Conservation (phyloP, 2,888 invertebrate genomes). For the Tenthredo mesomela region DNA sequence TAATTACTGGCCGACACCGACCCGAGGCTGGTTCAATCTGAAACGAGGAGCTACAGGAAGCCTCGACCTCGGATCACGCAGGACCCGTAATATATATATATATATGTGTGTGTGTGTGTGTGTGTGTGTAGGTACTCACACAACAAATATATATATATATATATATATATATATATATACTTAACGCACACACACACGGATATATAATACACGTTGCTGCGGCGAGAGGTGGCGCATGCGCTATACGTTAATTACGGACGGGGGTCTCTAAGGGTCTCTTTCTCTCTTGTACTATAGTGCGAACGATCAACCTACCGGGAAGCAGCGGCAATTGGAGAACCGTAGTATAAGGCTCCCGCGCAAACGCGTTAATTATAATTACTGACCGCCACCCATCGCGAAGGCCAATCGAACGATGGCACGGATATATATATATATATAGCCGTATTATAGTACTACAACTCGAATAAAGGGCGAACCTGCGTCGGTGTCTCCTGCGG, state of each 20-base stretch:
- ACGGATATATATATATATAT: neutral
- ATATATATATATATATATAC: neutral
- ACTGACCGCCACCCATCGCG: conserved; percentile 67
- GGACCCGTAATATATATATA: neutral
- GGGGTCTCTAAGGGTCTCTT: neutral
- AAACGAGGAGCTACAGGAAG: neutral
- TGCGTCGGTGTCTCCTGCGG: neutral
- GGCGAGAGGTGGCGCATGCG: conserved; percentile 72
- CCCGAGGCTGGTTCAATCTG: neutral
- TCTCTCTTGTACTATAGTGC: neutral
- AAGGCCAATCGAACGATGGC: conserved; percentile 48
- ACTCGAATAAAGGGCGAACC: neutral
- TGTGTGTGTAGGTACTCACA: too few relatives aligned
- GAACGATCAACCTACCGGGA: neutral
- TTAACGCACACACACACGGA: neutral
- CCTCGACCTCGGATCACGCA: conserved; percentile 35
- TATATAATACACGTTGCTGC: conserved; percentile 6
- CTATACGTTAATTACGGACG: conserved; percentile 55
- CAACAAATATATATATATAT: neutral
- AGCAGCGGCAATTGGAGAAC: conserved; percentile 46
- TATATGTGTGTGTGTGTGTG: neutral
- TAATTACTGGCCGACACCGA: conserved; percentile 48
- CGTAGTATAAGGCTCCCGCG: conserved; percentile 55
- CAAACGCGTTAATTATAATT: conserved; percentile 70
- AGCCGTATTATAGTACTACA: neutral